These are phyloP conservation scores for Henricia sp. DNA, from an alignment of 53 echinoderm and acorn worm genomes.

Conservation along the genomic window DNA sequence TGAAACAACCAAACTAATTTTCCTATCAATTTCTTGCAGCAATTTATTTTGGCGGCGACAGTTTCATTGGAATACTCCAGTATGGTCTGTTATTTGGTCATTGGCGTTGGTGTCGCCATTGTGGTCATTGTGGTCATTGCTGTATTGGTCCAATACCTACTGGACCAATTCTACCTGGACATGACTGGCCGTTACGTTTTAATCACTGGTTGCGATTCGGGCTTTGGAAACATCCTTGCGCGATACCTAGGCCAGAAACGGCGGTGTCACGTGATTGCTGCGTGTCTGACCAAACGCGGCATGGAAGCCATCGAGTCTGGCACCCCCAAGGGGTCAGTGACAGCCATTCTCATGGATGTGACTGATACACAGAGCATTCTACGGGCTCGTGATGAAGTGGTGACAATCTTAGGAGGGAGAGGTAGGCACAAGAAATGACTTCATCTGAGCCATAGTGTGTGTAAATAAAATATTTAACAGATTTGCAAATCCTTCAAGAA, in stretches of 20 bases:
- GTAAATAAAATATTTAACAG: too few species aligned
- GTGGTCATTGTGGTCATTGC: background rate
- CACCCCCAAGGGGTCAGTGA: constrained; percentile 35
- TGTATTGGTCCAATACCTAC: background rate
- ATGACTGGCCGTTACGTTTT: constrained; percentile 44
- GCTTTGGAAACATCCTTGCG: constrained; percentile 64
- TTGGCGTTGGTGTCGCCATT: background rate
- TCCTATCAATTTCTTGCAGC: too few species aligned
- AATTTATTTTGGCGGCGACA: too few species aligned
- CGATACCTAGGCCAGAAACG: constrained; percentile 29
- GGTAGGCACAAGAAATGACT: too few species aligned
- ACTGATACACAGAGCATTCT: constrained; percentile 47
- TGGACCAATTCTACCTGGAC: constrained; percentile 41
- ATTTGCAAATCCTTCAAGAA: too few species aligned
- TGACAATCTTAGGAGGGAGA: constrained; percentile 13
- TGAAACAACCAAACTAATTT: too few species aligned
- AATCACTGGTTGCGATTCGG: constrained; percentile 67
- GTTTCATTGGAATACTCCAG: background rate
- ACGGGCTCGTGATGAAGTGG: constrained; percentile 51
- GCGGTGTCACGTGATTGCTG: constrained; percentile 66
- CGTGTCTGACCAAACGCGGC: constrained; percentile 51
- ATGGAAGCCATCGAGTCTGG: constrained; percentile 1
- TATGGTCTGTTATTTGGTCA: constrained; percentile 18
- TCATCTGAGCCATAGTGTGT: too few species aligned
- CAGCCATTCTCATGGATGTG: constrained; percentile 52